Evolutionary conservation across 2,888 invertebrate genomes (phyloP), one percentile per base, ranked within the genome.

Genomic region (Spisula subtruncata): DNA sequence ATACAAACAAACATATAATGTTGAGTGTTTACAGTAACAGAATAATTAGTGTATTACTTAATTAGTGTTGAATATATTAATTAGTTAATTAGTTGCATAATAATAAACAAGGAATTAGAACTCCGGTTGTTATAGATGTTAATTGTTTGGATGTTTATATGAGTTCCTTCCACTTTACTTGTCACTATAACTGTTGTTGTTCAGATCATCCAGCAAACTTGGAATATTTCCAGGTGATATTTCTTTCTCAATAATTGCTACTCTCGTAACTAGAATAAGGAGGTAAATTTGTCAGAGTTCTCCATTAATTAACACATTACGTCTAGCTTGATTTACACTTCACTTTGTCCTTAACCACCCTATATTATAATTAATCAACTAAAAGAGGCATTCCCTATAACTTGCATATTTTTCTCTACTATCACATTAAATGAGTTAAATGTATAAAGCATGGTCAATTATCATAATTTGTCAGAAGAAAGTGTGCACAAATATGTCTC

Each of bases 211-310:
- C 25, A 25, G n/a, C n/a, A 10, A 25, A 25, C 60, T 66, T 66
- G 60, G 60, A n/a, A 4, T n/a, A 66, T 25, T n/a, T n/a, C 60
- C 60, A 66, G 25, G 60, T 25, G 12, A 25, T 66, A n/a, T 66
- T 25, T 66, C 60, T 66, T 25, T 66, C 25, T 12, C 12, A 12
- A 25, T 66, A 66, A 66, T 66, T 66, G 25, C 4, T 66, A 66
- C 60, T 25, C 60, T 66, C 60, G 25, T 66, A 25, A 25, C 60
- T 66, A 66, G 25, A 66, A 66, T 66, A 1, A 66, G 60, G 60
- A 66, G 60, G 60, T 66, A 66, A 25, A 66, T 66, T 66, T 66
- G 60, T 66, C 60, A 66, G 25, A n/a, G n/a, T 25, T 66, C 6
- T 25, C 10, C 60, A 66, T 10, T 66, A n/a, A 66, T 66, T 66